Base-by-base conservation (phyloP, 2,888 invertebrate species). In the Syrphus vitripennis region DNA sequence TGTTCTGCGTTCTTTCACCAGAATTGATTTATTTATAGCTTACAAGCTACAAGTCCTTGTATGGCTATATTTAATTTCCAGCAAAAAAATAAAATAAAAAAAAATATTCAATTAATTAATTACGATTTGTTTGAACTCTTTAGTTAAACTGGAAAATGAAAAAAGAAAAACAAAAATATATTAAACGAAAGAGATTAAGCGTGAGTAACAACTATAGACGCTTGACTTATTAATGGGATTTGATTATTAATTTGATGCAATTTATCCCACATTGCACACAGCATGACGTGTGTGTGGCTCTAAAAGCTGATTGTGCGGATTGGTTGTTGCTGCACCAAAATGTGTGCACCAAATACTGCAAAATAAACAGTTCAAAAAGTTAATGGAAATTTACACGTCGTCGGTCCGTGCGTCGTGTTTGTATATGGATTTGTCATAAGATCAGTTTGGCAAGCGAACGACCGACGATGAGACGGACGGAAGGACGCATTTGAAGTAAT, bases 171-270 rank as follows among this genome's bases (percentile, higher is more conserved):
- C 57, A 9, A 50, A 10, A 16, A 19, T 16, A 14, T 53, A 3
- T 19, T 19, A 24, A 48, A n/a, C 5, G n/a, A 57, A 57, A 21
- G 7, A 61, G 40, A 50, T 69, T 37, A 6, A 71, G 72, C 31
- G 34, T 21, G 50, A 48, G 5, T 48, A 40, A 61, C 40, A 24
- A 67, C 67, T 57, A 79, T 50, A 16, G 40, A 42, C 67, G 55
- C n/a, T 83, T 53, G 71, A 53, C 42, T 70, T 83, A 83, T 83
- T 83, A 79, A 75, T 83, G 57, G 80, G 19, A 31, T 84, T 80
- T 71, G 67, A 81, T 84, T 65, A 65, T 65, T 84, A 80, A 84
- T 84, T 84, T 80, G 84, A 84, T 61, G 67, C 76, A 75, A 80
- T 84, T 76, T 84, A 84, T 72, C 80, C 76, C 71, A 84, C 80